Conservation (phyloP, 2,888 invertebrate species). For the Cacoxenus indagator region DNA sequence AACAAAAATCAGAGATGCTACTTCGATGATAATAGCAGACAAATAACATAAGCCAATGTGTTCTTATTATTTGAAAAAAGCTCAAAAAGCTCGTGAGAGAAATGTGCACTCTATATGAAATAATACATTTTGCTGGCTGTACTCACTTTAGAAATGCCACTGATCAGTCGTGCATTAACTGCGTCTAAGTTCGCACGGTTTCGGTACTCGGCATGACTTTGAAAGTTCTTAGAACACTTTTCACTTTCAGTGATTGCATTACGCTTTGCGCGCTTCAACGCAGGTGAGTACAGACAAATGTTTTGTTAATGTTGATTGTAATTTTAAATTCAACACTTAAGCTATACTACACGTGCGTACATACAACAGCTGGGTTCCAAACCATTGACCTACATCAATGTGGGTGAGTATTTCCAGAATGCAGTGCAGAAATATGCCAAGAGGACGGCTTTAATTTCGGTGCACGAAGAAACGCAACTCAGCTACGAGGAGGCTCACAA, state of each 20-base stretch:
- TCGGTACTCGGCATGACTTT: neutral
- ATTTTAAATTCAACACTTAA: neutral
- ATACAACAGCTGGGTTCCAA: constrained; percentile 70
- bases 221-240: neutral
- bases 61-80: too few species aligned
- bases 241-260: neutral
- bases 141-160: too few species aligned
- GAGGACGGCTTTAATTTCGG: constrained; percentile 73
- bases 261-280: neutral
- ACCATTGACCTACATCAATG: constrained; percentile 72
- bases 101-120: too few species aligned
- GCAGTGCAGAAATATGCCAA: constrained; percentile 73
- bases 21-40: too few species aligned
- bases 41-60: too few species aligned
- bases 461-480: constrained; percentile 71
- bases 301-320: neutral
- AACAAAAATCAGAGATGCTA: too few species aligned
- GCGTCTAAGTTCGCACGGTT: neutral
- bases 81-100: too few species aligned
- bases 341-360: constrained; percentile 70
- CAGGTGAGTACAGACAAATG: neutral
- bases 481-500: constrained; percentile 72
- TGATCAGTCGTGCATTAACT: neutral
- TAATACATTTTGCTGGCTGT: too few species aligned
- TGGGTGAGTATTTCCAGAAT: constrained; percentile 74